Conservation (phyloP, 2,888 invertebrate species). For the Macrostomum cliftonense region DNA sequence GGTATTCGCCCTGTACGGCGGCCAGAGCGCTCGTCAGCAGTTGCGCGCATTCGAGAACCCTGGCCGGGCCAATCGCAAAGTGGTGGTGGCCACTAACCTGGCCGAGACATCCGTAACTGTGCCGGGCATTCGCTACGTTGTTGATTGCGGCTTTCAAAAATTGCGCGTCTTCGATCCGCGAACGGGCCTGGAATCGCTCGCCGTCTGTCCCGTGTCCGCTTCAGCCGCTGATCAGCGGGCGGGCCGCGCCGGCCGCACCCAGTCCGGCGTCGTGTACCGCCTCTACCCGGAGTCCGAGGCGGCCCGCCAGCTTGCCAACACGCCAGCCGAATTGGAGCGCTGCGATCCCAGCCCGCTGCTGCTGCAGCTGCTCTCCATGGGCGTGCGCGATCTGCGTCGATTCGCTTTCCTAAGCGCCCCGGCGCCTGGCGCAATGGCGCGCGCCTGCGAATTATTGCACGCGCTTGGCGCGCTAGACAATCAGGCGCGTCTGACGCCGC, state of each 20-base stretch:
- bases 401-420: conserved; percentile 52
- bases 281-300: conserved; percentile 49
- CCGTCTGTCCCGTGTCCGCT: conserved; percentile 60
- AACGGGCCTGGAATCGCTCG: conserved; percentile 48
- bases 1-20: conserved; percentile 76
- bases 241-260: conserved; percentile 69
- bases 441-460: conserved; percentile 66
- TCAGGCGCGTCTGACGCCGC: conserved; percentile 51
- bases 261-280: conserved; percentile 41
- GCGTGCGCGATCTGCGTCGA: conserved; percentile 68
- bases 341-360: conserved; percentile 65
- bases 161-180: conserved; percentile 67
- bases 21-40: conserved; percentile 56
- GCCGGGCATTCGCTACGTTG: conserved; percentile 59
- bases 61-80: conserved; percentile 42
- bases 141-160: conserved; percentile 53
- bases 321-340: conserved; percentile 78
- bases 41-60: conserved; percentile 12
- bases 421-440: conserved; percentile 63
- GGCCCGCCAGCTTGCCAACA: conserved; percentile 48
- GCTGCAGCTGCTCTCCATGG: conserved; percentile 74
- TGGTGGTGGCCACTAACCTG: conserved; percentile 80
- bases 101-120: conserved; percentile 92
- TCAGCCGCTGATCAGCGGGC: conserved; percentile 77
- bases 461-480: conserved; percentile 45